These are phyloP conservation scores for Drosophila repleta DNA, from an alignment of 1,140 invertebrate genomes.

Conservation along the genomic window DNA sequence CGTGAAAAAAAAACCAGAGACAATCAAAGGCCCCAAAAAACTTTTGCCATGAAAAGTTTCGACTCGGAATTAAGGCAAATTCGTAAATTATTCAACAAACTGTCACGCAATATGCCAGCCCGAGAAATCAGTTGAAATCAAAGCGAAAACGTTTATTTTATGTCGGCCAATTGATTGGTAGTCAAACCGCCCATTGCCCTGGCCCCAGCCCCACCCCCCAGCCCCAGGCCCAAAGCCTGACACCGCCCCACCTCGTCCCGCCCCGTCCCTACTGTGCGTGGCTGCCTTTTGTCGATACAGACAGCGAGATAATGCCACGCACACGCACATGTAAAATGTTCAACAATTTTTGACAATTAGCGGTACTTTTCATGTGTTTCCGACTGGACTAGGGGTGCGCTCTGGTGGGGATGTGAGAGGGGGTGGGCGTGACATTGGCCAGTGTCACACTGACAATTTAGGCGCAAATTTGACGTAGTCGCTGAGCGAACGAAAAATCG, in stretches of 20 bases:
- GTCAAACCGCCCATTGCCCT: neutral
- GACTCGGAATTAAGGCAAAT: conserved; percentile 37
- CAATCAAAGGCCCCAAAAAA: conserved; percentile 3
- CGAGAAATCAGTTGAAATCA: conserved; percentile 60
- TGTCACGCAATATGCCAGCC: conserved; percentile 75
- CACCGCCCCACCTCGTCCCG: too few species aligned
- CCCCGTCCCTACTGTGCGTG: conserved; percentile 16
- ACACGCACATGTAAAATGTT: conserved; percentile 62
- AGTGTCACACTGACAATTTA: conserved; percentile 78
- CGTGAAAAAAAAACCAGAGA: conserved; percentile 58
- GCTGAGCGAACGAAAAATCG: conserved; percentile 29
- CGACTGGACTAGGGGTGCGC: neutral
- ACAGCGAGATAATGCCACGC: conserved; percentile 44
- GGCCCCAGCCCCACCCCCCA: neutral
- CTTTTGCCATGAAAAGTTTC: conserved; percentile 46
- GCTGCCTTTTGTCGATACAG: neutral
- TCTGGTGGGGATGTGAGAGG: neutral
- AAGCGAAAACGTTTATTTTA: conserved; percentile 60
- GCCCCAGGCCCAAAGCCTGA: neutral
- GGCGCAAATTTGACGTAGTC: conserved; percentile 67
- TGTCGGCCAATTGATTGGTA: conserved; percentile 68
- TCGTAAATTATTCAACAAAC: conserved; percentile 81
- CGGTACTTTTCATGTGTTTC: conserved; percentile 76
- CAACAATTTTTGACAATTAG: conserved; percentile 83
- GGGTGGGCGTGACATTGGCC: conserved; percentile 15